These are phyloP conservation scores for Plusia festucae DNA, from an alignment of 2,888 invertebrate genomes.

Conservation along the genomic window DNA sequence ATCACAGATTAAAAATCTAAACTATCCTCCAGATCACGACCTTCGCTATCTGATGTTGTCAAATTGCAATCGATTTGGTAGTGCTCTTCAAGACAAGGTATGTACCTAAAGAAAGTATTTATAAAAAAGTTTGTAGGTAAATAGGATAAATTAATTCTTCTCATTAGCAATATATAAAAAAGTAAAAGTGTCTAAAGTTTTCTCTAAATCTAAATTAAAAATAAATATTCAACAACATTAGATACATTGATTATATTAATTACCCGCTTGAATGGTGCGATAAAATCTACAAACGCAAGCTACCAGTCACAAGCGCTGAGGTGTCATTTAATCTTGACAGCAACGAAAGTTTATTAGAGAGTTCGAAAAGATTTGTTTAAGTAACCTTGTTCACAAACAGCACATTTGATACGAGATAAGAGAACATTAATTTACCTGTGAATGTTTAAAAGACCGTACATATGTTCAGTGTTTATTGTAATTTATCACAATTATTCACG, in stretches of 20 bases:
- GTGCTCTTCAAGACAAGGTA: conserved; percentile 47
- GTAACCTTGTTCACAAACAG: conserved; percentile 39
- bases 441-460: conserved; percentile 62
- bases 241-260: conserved; percentile 40
- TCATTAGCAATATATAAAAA: conserved; percentile 33
- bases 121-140: conserved; percentile 54
- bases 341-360: conserved; percentile 37
- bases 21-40: conserved; percentile 71
- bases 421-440: conserved; percentile 64
- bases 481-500: conserved; percentile 62
- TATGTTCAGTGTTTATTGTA: conserved; percentile 61
- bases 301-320: conserved; percentile 12
- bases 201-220: conserved; percentile 21
- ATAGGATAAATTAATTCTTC: neutral
- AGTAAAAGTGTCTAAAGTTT: conserved; percentile 46
- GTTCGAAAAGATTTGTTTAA: conserved; percentile 46
- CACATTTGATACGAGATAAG: conserved; percentile 47
- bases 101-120: conserved; percentile 26
- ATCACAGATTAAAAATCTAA: conserved; percentile 65
- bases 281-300: conserved; percentile 15
- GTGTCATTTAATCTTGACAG: conserved; percentile 33
- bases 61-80: conserved; percentile 69
- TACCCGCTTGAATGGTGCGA: conserved; percentile 24
- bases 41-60: conserved; percentile 71
- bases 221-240: conserved; percentile 35